Conservation (phyloP, 2,888 invertebrate genomes). For the Emmelina monodactyla region DNA sequence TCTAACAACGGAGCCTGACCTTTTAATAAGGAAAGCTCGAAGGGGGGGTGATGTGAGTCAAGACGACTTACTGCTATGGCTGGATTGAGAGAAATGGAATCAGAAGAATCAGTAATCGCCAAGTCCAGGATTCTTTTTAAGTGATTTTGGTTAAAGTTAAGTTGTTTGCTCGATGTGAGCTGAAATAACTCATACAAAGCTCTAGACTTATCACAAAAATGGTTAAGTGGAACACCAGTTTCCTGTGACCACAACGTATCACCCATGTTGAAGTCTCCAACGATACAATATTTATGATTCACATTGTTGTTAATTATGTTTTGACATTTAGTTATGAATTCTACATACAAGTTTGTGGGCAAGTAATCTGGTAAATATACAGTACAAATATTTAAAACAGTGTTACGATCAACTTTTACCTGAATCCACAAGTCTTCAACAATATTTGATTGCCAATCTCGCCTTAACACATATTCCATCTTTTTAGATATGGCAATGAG, state of each 20-base stretch:
- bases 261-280: too few species aligned
- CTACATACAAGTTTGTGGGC: neutral
- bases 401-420: neutral
- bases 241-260: too few species aligned
- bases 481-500: slow-evolving; percentile 1
- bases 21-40: neutral
- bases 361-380: neutral
- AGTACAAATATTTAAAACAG: neutral
- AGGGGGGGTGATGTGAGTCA: neutral
- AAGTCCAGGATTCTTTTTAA: too few species aligned
- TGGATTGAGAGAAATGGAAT: neutral
- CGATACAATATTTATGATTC: too few species aligned
- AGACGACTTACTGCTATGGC: neutral
- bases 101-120: too few species aligned
- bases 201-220: too few species aligned
- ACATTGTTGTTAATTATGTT: too few species aligned
- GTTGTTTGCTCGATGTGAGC: too few species aligned
- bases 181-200: too few species aligned
- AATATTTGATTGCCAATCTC: neutral
- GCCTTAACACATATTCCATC: neutral
- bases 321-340: neutral
- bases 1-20: neutral
- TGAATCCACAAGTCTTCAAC: slow-evolving; percentile 1
- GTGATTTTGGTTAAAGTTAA: too few species aligned
- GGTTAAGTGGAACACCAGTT: too few species aligned